Conservation (phyloP, 2,113 vertebrate species). For the Perca fluviatilis region DNA sequence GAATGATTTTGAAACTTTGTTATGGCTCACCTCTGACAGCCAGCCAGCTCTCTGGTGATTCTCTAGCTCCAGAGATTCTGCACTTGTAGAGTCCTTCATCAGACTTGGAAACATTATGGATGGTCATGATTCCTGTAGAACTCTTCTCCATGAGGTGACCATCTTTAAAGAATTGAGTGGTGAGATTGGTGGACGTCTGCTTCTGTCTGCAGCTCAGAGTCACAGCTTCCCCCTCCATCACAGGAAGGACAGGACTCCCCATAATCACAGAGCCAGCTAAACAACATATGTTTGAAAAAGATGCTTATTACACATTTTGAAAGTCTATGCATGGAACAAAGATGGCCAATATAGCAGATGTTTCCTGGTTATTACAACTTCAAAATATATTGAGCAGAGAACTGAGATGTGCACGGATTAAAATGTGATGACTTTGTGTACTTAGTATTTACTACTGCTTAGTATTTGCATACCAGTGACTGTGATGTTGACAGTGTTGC, state of each 20-base stretch:
- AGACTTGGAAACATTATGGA: background rate
- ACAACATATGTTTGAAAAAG: background rate
- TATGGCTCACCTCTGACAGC: background rate
- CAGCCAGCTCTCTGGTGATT: conserved; percentile 9
- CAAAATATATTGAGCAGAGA: too few relatives aligned
- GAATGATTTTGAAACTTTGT: background rate
- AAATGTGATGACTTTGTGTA: background rate
- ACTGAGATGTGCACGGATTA: background rate
- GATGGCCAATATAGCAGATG: background rate
- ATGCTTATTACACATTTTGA: background rate
- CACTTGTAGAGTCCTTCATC: background rate
- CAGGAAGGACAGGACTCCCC: background rate
- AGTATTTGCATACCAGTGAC: conserved; percentile 1
- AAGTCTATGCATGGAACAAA: background rate
- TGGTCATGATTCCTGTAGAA: background rate
- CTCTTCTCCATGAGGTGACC: background rate
- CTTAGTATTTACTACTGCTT: background rate
- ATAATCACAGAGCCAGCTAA: conserved; percentile 10
- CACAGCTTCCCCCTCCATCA: background rate
- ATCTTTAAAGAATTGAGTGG: background rate
- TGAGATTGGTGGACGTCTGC: background rate
- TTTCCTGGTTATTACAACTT: background rate
- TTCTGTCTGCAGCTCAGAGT: background rate
- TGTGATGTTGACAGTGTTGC: conserved; percentile 17
- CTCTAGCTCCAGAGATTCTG: background rate